Evolutionary conservation across 92 coral and sea anemone genomes (phyloP).

Genomic region (Phenganax subtilis): DNA sequence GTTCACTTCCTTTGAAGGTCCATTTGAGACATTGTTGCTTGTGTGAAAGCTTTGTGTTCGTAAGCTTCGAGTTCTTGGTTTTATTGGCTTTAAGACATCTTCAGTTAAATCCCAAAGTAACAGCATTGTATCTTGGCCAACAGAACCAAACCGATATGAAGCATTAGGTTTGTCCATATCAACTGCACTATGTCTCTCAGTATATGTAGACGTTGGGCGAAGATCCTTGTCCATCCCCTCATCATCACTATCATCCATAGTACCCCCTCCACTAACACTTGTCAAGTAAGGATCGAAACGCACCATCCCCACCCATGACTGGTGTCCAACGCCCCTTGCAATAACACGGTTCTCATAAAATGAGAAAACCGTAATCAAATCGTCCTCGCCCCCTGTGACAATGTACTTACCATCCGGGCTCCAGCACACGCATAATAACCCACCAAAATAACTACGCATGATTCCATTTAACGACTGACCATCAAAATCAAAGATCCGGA

Average conservation of each 20-base stretch:
- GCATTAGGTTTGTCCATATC: slow-evolving; percentile 64
- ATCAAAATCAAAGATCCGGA: slow-evolving; percentile 97
- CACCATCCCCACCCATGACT: slow-evolving; percentile 93
- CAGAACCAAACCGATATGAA: slow-evolving; percentile 92
- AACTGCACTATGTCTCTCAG: slow-evolving; percentile 25
- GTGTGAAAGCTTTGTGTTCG: slow-evolving; percentile 50
- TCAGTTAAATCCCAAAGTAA: slow-evolving; percentile 94
- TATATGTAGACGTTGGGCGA: slow-evolving; percentile 8
- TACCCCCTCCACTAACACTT: slow-evolving; percentile 73
- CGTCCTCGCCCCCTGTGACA: slow-evolving; percentile 96
- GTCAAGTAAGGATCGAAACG: slow-evolving; percentile 97
- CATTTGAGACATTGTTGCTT: slow-evolving; percentile 65
- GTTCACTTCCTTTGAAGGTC: slow-evolving; percentile 73
- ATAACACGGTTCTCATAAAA: slow-evolving; percentile 79
- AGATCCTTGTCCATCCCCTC: slow-evolving; percentile 9
- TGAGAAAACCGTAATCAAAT: slow-evolving; percentile 92
- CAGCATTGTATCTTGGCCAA: slow-evolving; percentile 90
- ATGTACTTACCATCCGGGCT: slow-evolving; percentile 98
- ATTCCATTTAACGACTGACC: slow-evolving; percentile 84
- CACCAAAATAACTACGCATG: slow-evolving; percentile 98
- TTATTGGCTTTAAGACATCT: slow-evolving; percentile 78
- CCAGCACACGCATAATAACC: slow-evolving; percentile 92
- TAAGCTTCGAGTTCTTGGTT: slow-evolving; percentile 79
- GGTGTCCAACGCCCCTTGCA: slow-evolving; percentile 91
- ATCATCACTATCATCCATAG: slow-evolving; percentile 91